These are phyloP conservation scores for Daphoenositta chrysoptera DNA, from an alignment of 2,113 vertebrate genomes.

Conservation along the genomic window DNA sequence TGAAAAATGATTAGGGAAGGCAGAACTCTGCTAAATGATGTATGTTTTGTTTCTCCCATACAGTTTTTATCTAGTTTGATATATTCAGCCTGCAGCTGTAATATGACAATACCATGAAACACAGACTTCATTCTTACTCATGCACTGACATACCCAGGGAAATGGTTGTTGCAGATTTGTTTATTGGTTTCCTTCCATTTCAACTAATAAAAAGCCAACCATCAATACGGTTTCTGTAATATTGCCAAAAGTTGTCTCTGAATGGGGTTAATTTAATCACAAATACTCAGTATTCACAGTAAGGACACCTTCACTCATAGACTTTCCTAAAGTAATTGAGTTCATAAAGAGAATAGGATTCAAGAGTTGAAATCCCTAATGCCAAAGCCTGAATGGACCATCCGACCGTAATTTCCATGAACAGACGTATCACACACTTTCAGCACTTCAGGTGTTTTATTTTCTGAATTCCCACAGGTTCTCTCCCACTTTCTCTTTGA, in stretches of 20 bases:
- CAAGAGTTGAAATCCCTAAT: neutral
- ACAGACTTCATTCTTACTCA: neutral
- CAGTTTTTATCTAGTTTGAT: neutral
- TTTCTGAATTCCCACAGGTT: neutral
- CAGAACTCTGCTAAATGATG: neutral
- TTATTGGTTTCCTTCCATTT: neutral
- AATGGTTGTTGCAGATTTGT: neutral
- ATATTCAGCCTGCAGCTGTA: neutral
- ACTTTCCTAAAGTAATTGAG: neutral
- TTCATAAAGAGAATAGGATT: neutral
- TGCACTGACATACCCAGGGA: neutral
- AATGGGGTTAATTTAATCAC: neutral
- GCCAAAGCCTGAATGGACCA: neutral
- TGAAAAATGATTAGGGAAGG: neutral
- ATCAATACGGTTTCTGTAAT: neutral
- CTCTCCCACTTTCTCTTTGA: neutral
- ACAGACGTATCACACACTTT: neutral
- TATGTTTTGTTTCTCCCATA: neutral
- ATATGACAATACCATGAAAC: neutral
- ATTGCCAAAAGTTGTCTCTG: neutral
- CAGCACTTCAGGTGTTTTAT: neutral
- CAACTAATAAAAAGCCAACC: neutral
- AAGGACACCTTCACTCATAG: neutral
- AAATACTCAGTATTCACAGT: neutral
- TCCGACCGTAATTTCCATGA: neutral